Evolutionary conservation across 2,113 vertebrate genomes (phyloP).

Genomic region (Sceloporus undulatus): DNA sequence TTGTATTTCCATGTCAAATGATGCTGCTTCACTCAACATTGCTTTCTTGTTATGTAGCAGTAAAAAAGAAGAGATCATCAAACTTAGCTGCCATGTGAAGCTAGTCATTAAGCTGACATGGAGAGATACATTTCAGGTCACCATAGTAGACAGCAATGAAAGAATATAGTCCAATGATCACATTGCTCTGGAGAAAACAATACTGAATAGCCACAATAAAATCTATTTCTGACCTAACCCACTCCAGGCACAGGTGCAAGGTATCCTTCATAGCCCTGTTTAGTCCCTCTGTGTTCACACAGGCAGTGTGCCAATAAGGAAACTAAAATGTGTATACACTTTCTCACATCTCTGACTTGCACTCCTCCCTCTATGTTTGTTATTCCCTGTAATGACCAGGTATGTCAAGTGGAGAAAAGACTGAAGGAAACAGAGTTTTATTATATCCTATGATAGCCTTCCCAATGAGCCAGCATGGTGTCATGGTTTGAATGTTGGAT

Average conservation of each 20-base stretch:
- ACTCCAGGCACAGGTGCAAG: too few relatives aligned
- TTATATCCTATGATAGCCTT: neutral
- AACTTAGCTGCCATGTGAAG: neutral
- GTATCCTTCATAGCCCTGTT: neutral
- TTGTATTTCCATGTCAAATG: neutral
- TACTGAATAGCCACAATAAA: rapidly evolving
- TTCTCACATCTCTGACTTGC: too few relatives aligned
- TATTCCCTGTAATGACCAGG: neutral
- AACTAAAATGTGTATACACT: neutral
- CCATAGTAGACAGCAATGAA: neutral
- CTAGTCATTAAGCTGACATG: neutral
- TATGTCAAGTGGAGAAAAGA: neutral
- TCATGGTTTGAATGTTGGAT: too few relatives aligned
- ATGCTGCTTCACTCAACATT: neutral
- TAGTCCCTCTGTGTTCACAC: neutral
- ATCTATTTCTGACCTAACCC: neutral
- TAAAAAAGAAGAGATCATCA: conserved; percentile 12
- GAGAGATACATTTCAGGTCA: neutral
- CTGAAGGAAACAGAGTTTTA: neutral
- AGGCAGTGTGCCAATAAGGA: neutral
- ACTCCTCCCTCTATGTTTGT: too few relatives aligned
- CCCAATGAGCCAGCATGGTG: too few relatives aligned
- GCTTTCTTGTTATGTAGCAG: rapidly evolving
- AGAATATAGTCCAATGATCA: neutral
- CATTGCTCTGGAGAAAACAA: neutral